Percentiles rank a stretch among this genome's conserved stretches.
Evolutionary conservation across 1,140 invertebrate genomes (phyloP).

Genomic region (Pantala flavescens): DNA sequence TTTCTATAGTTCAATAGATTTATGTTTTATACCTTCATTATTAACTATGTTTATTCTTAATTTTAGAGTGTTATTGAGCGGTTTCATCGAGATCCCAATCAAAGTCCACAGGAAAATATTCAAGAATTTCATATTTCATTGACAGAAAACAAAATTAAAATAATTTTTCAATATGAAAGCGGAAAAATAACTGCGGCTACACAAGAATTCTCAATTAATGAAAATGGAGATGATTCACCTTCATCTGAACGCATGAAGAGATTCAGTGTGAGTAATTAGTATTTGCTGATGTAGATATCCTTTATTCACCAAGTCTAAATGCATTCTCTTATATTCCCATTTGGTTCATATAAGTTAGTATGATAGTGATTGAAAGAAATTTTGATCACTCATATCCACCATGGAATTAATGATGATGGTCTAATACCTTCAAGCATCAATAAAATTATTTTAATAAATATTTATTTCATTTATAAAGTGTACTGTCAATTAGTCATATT

Average conservation of each 20-base stretch:
- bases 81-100: conserved; percentile 43
- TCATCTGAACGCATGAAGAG: conserved; percentile 48
- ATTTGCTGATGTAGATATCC: not conserved
- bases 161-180: conserved; percentile 57
- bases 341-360: not conserved
- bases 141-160: conserved; percentile 46
- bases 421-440: not conserved
- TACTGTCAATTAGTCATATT: too few relatives aligned
- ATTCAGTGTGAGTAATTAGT: conserved; percentile 41
- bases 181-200: conserved; percentile 54
- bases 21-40: not conserved
- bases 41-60: not conserved
- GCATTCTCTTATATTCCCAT: not conserved
- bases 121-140: conserved; percentile 52
- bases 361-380: conserved; percentile 15
- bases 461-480: too few relatives aligned
- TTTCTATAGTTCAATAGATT: too few relatives aligned
- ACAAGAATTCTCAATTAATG: conserved; percentile 53
- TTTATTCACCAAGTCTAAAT: not conserved
- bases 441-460: not conserved
- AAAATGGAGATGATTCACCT: conserved; percentile 51
- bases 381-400: not conserved
- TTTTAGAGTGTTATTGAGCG: conserved; percentile 48
- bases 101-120: conserved; percentile 47
- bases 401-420: not conserved